Evolutionary conservation across 2,113 vertebrate species (phyloP).

Genomic region (Myodes glareolus): DNA sequence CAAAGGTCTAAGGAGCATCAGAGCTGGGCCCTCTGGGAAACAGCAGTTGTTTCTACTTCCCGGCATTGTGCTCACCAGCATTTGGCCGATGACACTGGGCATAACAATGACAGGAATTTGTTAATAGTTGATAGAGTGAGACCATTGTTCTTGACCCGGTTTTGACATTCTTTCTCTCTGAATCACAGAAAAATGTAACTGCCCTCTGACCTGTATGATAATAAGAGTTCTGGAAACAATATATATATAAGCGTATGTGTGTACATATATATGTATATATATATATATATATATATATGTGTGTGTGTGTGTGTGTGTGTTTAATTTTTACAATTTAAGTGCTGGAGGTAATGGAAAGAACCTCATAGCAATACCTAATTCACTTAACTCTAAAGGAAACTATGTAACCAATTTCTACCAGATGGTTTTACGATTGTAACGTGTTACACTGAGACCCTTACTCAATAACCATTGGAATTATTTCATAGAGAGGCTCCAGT

Average conservation of each 20-base stretch:
- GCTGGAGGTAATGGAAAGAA: background rate
- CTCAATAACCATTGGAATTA: background rate
- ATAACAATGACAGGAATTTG: constrained; percentile 5
- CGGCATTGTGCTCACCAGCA: background rate
- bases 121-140: background rate
- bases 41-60: background rate
- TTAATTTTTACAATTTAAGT: background rate
- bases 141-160: background rate
- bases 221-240: background rate
- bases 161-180: background rate
- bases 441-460: background rate
- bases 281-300: too few species aligned
- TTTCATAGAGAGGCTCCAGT: background rate
- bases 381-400: background rate
- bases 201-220: background rate
- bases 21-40: background rate
- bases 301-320: background rate
- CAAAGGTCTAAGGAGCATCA: background rate
- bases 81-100: background rate
- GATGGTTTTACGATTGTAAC: constrained; percentile 2
- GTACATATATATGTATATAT: background rate
- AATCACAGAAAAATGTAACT: background rate
- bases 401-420: background rate
- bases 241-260: background rate
- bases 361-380: background rate